Base-by-base conservation (phyloP, 2,888 invertebrate species). In the Drosophila niveifrons region DNA sequence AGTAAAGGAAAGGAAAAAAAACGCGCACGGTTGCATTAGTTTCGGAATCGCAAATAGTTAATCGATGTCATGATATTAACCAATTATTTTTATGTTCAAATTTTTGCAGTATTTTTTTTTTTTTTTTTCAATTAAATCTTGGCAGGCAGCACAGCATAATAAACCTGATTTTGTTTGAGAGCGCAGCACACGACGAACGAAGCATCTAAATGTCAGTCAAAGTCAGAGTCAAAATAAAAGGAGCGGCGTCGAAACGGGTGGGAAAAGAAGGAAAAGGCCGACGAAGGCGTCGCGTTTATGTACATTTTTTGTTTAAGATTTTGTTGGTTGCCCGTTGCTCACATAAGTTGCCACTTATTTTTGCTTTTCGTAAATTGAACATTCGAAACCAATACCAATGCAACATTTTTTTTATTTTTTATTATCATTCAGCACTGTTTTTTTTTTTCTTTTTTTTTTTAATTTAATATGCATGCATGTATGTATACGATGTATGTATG, bases 301-400 rank as follows among this genome's bases (percentile, higher is more conserved):
- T 75, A 31, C 31, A 9, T n/a, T 88, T 87, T 81, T 88, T 82
- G 77, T 88, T 82, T 82, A 80, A 66, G 64, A 62, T 41, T 39
- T 39, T 36, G 55, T 44, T 73, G 48, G 23, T 23, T 23, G 4
- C 23, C 44, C 53, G 41, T 28, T 64, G 53, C 66, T 85, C 69
- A 72, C 79, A 84, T 68, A 86, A 88, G 76, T 85, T 79, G 82
- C 80, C 82, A 79, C 80, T 88, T 82, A 72, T 75, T 81, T 81
- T 85, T 63, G 43, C 48, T 73, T 84, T 86, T 74, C 56, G 67
- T 72, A 23, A 82, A 62, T 61, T 75, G 55, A 81, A 76, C 55
- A 58, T 82, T 85, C 61, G 23, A 66, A 70, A 79, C 69, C 56
- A 71, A 86, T 72, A 82, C 66, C 47, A 77, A 70, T 64, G 64